Percentiles rank a stretch among this genome's conserved stretches.
phyloP scores from a whole-genome alignment of 2,888 invertebrate genomes.

The Drosophila barbarae region DNA sequence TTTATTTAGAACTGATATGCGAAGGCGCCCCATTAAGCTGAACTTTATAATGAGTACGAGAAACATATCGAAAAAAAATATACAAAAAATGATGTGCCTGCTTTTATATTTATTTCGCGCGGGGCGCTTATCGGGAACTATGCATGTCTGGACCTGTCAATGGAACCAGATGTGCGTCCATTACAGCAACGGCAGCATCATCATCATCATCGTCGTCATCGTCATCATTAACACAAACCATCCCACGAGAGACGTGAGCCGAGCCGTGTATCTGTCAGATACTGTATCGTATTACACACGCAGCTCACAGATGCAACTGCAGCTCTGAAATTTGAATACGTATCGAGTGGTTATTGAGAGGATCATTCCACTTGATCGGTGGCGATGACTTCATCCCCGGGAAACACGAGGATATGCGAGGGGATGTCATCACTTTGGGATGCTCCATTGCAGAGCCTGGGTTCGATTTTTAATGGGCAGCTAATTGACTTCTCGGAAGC shows the following conservation, averaged over 20 bases:
- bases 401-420: not conserved
- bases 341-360: conserved; percentile 59
- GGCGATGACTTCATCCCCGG: conserved; percentile 28
- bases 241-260: conserved; percentile 48
- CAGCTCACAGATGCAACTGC: conserved; percentile 59
- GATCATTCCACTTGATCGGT: conserved; percentile 36
- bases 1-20: conserved; percentile 19
- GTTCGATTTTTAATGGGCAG: conserved; percentile 59
- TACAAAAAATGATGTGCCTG: not conserved
- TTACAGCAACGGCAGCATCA: conserved; percentile 15
- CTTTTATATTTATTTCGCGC: conserved; percentile 3
- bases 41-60: conserved; percentile 18
- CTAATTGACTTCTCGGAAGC: conserved; percentile 73
- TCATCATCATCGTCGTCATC: conserved; percentile 47
- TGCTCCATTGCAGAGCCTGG: conserved; percentile 2
- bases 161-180: conserved; percentile 44
- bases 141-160: conserved; percentile 17
- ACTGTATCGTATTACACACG: conserved; percentile 68
- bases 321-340: conserved; percentile 69
- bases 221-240: conserved; percentile 60
- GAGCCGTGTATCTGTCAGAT: conserved; percentile 69
- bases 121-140: conserved; percentile 18
- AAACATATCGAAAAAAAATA: not conserved
- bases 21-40: conserved; percentile 15
- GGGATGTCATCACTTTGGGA: conserved; percentile 28